Percentiles rank a stretch among this genome's conserved stretches.
phyloP scores from a whole-genome alignment of 2,888 invertebrate species.

The Buathra laborator region DNA sequence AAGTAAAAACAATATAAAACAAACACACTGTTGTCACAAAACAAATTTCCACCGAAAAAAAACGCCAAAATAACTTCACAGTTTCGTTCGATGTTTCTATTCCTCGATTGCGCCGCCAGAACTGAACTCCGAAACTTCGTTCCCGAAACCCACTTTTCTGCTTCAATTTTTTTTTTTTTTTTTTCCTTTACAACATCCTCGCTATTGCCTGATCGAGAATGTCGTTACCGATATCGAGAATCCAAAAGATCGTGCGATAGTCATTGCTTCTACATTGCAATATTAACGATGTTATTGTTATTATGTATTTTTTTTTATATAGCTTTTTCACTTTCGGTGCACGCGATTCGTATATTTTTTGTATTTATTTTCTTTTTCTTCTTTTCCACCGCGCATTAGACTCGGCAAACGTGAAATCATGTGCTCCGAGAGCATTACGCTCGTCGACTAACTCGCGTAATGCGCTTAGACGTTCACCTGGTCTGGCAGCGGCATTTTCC shows the following conservation, averaged over 20 bases:
- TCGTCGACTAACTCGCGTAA: slow-evolving; percentile 54
- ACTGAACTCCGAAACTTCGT: slow-evolving; percentile 8
- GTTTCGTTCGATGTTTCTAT: slow-evolving; percentile 5
- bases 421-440: slow-evolving; percentile 62
- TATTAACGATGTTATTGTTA: not conserved
- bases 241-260: slow-evolving; percentile 3
- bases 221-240: slow-evolving; percentile 2
- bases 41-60: not conserved
- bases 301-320: slow-evolving; percentile 9
- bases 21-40: not conserved
- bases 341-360: not conserved
- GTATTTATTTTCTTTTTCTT: not conserved
- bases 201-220: not conserved
- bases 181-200: not conserved
- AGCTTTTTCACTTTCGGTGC: not conserved
- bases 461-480: slow-evolving; percentile 54
- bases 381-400: not conserved
- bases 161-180: not conserved
- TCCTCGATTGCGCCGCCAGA: not conserved
- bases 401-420: not conserved
- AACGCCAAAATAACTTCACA: not conserved
- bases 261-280: slow-evolving; percentile 46
- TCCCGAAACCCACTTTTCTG: not conserved
- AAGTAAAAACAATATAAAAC: not conserved
- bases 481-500: slow-evolving; percentile 54